Percentiles rank a stretch among this genome's conserved stretches.
Evolutionary conservation across 2,888 invertebrate species (phyloP).

Genomic region (Dryadula phaetusa): DNA sequence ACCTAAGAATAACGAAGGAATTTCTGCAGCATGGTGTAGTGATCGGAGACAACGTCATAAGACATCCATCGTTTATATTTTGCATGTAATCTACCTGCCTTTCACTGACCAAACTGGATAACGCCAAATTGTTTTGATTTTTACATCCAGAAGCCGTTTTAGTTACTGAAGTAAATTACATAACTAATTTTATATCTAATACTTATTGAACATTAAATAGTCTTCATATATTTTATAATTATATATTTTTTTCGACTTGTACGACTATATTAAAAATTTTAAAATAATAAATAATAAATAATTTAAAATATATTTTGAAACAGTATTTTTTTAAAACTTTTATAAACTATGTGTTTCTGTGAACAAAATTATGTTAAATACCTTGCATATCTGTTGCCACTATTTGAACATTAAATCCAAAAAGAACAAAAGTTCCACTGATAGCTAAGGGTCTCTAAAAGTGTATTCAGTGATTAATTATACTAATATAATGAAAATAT

Average conservation of each 20-base stretch:
- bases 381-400: conserved; percentile 78
- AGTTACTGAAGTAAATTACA: conserved; percentile 50
- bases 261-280: too few species aligned
- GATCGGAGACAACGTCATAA: conserved; percentile 77
- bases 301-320: too few species aligned
- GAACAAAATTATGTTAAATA: conserved; percentile 39
- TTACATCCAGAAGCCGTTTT: conserved; percentile 52
- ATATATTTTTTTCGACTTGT: too few species aligned
- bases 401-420: conserved; percentile 73
- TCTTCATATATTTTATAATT: too few species aligned
- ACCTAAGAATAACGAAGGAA: conserved; percentile 75
- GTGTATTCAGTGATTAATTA: not conserved
- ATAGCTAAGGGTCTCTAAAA: conserved; percentile 68
- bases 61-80: conserved; percentile 72
- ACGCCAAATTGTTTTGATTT: conserved; percentile 69
- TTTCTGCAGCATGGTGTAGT: conserved; percentile 80
- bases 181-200: not conserved
- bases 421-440: conserved; percentile 67
- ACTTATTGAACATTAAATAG: not conserved
- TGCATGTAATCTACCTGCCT: conserved; percentile 77
- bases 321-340: too few species aligned
- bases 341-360: too few species aligned
- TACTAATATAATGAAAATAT: conserved; percentile 6
- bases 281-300: too few species aligned
- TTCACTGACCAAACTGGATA: conserved; percentile 72